A percentile compares a stretch with the other conserved stretches of the same genome.
phyloP scores from a whole-genome alignment of 2,888 invertebrate genomes.

The Clivina fossor region DNA sequence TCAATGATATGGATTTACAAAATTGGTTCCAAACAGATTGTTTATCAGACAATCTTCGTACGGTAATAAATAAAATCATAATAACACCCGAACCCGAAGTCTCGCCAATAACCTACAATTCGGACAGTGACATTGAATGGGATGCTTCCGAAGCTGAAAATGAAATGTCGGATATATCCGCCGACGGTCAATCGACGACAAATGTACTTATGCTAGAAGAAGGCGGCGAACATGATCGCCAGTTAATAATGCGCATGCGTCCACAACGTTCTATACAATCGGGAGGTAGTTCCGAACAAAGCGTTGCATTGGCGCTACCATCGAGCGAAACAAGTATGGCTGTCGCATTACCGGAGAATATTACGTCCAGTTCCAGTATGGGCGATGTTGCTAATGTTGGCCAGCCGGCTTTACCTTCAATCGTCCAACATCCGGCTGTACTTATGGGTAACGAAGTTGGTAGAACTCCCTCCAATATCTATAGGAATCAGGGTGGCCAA shows the following conservation, averaged over 20 bases:
- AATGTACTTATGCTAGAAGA: slow-evolving; percentile 53
- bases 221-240: slow-evolving; percentile 27
- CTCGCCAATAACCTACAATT: slow-evolving; percentile 61
- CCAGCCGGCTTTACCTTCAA: slow-evolving; percentile 38
- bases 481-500: slow-evolving; percentile 43
- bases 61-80: slow-evolving; percentile 65
- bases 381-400: slow-evolving; percentile 28
- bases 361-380: too few relatives aligned
- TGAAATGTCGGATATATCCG: slow-evolving; percentile 54
- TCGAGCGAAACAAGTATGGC: slow-evolving; percentile 47
- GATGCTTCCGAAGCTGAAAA: slow-evolving; percentile 68
- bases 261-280: slow-evolving; percentile 26
- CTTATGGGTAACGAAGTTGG: slow-evolving; percentile 49
- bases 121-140: slow-evolving; percentile 77
- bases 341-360: slow-evolving; percentile 53
- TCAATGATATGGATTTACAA: slow-evolving; percentile 60
- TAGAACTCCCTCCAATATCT: slow-evolving; percentile 39
- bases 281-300: slow-evolving; percentile 14
- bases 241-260: slow-evolving; percentile 25
- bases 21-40: slow-evolving; percentile 74
- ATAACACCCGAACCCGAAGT: slow-evolving; percentile 62
- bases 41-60: slow-evolving; percentile 74
- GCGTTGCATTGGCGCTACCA: slow-evolving; percentile 36
- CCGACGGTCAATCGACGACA: slow-evolving; percentile 47
- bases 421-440: slow-evolving; percentile 46